Base-by-base conservation (phyloP, 2,797 vertebrate species). In the Merluccius polli region DNA sequence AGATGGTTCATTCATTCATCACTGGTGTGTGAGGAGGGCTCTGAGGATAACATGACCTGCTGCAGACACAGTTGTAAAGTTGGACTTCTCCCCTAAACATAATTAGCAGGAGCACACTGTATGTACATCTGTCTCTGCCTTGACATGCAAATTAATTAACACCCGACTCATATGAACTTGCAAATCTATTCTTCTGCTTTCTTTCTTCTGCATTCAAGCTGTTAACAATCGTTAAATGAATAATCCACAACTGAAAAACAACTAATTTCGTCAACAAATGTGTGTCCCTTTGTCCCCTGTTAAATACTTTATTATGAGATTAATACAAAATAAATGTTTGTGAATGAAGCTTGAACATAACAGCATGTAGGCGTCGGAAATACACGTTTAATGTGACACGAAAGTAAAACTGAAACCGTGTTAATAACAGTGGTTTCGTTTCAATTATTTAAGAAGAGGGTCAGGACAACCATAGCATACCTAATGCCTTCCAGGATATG, bases 1-100 rank as follows among this genome's bases (percentile, higher is more conserved):
- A 79, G 74, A 12, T 75, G 41, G 48, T 38, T 79, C 78, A 85
- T 88, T 85, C 71, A 75, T 77, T 81, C 72, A 79, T 27, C 74
- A 78, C 77, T 27, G 13, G 9, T 41, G 63, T 76, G 77, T 73
- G 65, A 75, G 72, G 78, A 68, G 81, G 83, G 72, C 78, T 18
- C 36, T 30, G 63, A 67, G 15, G 76, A n/a, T 15, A 24, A 63
- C 11, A 8, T 24, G 70, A 44, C 77, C 68, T 73, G 73, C 81
- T 71, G 32, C 27, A 21, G 27, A 48, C 81, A 72, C 73, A 77
- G 70, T 70, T 65, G 75, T 73, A 73, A 48, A 35, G n/a, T 67
- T n/a, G 79, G 77, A 73, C 85, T 75, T 83, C 81, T 73, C 77
- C 38, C 73, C 35, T 36, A 0, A 24, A 59, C 9, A 24, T 24